Conservation (phyloP, 2,113 vertebrate species). For the Upupa epops region DNA sequence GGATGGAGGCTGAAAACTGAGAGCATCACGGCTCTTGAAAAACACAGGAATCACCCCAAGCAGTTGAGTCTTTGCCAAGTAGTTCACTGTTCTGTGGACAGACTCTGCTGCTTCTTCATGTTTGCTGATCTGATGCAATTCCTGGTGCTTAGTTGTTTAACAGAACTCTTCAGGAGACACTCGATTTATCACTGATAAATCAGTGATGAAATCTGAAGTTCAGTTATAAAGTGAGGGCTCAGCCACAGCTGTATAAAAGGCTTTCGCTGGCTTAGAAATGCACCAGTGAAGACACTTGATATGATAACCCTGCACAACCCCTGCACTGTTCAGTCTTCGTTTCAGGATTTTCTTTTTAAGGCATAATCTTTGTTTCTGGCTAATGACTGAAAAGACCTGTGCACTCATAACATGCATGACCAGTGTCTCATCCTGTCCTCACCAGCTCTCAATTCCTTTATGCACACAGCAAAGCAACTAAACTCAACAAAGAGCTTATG, state of each 20-base stretch:
- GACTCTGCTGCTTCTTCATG: background rate
- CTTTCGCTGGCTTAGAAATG: constrained; percentile 29
- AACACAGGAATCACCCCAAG: constrained; percentile 16
- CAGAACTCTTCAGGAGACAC: constrained; percentile 48
- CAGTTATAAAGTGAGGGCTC: constrained; percentile 48
- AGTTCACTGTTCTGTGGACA: background rate
- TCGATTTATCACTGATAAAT: constrained; percentile 64
- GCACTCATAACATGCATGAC: background rate
- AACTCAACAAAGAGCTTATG: background rate
- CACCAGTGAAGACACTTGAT: background rate
- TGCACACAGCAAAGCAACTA: background rate
- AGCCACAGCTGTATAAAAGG: constrained; percentile 26
- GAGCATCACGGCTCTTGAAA: background rate
- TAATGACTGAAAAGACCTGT: background rate
- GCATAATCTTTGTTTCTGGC: background rate
- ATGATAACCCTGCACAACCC: background rate
- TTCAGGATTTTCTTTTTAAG: constrained; percentile 28
- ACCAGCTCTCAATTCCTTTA: background rate
- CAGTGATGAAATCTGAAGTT: constrained; percentile 60
- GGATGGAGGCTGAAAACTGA: accelerated
- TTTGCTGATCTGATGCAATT: constrained; percentile 49
- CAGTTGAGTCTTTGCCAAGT: constrained; percentile 27
- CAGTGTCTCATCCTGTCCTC: background rate
- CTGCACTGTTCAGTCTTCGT: background rate
- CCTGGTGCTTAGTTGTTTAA: constrained; percentile 45